Percentiles rank a stretch among this genome's conserved stretches.
These are phyloP conservation scores for Mugil cephalus DNA, from an alignment of 2,113 vertebrate genomes.

Conservation along the genomic window DNA sequence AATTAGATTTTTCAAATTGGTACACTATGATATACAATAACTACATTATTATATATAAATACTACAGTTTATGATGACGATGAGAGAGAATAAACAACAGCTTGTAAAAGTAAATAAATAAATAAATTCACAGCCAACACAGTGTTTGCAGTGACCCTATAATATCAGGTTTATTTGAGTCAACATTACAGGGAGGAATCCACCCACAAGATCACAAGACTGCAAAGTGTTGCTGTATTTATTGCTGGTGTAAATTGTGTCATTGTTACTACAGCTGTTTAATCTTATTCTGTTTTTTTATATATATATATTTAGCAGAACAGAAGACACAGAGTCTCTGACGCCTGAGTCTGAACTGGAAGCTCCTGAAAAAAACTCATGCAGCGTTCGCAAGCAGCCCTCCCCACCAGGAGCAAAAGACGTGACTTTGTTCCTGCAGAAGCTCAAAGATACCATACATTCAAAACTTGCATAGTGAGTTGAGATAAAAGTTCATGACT, in stretches of 20 bases:
- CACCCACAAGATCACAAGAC: no score
- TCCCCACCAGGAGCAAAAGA: constrained; percentile 22
- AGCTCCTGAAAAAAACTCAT: constrained; percentile 2
- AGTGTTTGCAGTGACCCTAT: neutral
- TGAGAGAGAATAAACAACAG: no score
- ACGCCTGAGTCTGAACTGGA: neutral
- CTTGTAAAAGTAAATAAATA: no score
- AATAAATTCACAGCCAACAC: neutral
- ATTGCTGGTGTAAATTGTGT: neutral
- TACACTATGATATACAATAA: no score
- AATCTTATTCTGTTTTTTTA: neutral
- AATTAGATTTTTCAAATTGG: no score
- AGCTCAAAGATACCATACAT: constrained; percentile 56
- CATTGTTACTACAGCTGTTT: neutral
- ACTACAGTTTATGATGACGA: no score
- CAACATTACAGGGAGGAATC: no score
- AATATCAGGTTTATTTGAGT: neutral
- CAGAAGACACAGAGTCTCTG: neutral
- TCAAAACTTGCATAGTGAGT: constrained; percentile 68
- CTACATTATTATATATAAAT: no score
- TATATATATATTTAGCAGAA: neutral
- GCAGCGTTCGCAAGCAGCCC: neutral
- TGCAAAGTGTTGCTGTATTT: neutral
- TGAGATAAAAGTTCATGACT: neutral
- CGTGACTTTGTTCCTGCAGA: constrained; percentile 65